These are phyloP conservation scores for Eurois occulta DNA, from an alignment of 2,888 invertebrate genomes.

Conservation along the genomic window DNA sequence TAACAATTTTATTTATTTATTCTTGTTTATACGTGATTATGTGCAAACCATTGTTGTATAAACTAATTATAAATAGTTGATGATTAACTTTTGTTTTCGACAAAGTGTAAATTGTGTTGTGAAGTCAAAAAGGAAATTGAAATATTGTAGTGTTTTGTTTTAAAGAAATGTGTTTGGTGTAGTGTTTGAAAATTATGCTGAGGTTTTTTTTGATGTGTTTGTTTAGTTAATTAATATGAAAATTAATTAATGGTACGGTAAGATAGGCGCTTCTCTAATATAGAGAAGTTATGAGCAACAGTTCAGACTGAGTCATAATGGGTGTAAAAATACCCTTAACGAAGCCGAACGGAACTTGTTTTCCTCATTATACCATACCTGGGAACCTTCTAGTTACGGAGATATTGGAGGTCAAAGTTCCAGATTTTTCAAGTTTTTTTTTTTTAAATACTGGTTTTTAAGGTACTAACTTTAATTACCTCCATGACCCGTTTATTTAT, in stretches of 20 bases:
- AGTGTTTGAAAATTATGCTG: constrained; percentile 1
- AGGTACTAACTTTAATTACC: too few relatives aligned
- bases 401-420: too few relatives aligned
- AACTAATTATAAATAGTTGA: neutral
- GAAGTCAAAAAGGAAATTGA: neutral
- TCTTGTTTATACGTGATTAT: neutral
- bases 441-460: too few relatives aligned
- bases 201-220: neutral
- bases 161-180: too few relatives aligned
- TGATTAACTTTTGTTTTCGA: constrained; percentile 1
- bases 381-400: too few relatives aligned
- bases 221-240: neutral
- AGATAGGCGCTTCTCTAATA: neutral
- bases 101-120: neutral
- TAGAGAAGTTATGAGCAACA: too few relatives aligned
- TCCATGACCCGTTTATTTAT: too few relatives aligned
- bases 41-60: neutral
- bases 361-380: too few relatives aligned
- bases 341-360: too few relatives aligned
- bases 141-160: neutral
- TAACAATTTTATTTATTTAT: neutral
- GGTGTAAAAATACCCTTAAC: neutral
- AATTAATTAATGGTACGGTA: neutral
- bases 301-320: neutral
- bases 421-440: too few relatives aligned